Conservation (phyloP, 2,888 invertebrate species). For the Pteria penguin region DNA sequence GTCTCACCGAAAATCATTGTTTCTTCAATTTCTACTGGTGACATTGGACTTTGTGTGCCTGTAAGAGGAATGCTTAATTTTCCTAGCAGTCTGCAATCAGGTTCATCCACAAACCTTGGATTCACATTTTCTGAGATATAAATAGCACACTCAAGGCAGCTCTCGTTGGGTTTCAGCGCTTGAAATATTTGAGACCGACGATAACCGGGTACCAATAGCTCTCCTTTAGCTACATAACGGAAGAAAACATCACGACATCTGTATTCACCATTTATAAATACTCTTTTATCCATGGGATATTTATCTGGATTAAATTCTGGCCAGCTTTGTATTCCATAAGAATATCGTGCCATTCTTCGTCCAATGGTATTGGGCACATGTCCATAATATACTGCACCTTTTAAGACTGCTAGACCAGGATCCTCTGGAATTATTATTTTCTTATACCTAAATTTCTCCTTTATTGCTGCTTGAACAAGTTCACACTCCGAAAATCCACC, state of each 20-base stretch:
- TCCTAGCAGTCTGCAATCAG: conserved; percentile 34
- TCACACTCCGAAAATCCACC: conserved; percentile 32
- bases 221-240: conserved; percentile 29
- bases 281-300: conserved; percentile 29
- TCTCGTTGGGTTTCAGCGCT: conserved; percentile 20
- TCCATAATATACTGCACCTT: conserved; percentile 47
- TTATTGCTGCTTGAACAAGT: conserved; percentile 11
- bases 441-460: conserved; percentile 10
- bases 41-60: neutral
- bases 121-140: conserved; percentile 32
- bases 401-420: conserved; percentile 43
- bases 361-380: conserved; percentile 38
- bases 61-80: conserved; percentile 34
- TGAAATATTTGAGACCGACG: conserved; percentile 24
- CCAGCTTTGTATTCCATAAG: conserved; percentile 40
- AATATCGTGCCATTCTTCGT: conserved; percentile 37
- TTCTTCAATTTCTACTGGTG: conserved; percentile 32
- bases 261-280: conserved; percentile 21
- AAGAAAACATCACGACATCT: conserved; percentile 35
- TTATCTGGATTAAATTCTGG: conserved; percentile 25
- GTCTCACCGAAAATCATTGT: conserved; percentile 47
- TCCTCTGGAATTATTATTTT: conserved; percentile 40
- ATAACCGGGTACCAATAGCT: conserved; percentile 31
- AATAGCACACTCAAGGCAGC: conserved; percentile 20
- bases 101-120: conserved; percentile 36